These are phyloP conservation scores for Sepiola atlantica DNA, from an alignment of 2,888 invertebrate genomes.

Conservation along the genomic window DNA sequence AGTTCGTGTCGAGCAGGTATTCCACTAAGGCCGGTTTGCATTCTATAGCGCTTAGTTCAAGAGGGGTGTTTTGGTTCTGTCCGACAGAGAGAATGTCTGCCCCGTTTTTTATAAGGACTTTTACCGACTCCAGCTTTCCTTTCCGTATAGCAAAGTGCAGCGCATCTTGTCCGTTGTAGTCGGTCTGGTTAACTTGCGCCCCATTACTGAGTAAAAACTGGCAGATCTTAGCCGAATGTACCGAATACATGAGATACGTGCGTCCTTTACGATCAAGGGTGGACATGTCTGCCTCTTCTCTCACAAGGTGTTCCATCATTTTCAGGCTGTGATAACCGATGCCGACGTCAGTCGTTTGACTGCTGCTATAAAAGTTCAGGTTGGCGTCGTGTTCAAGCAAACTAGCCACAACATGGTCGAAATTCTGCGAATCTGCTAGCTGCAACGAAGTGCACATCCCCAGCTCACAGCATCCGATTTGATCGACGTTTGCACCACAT, in stretches of 20 bases:
- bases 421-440: neutral
- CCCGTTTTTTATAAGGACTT: neutral
- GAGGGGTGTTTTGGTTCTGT: neutral
- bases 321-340: neutral
- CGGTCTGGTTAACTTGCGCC: neutral
- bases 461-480: neutral
- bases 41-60: neutral
- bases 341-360: neutral
- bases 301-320: neutral
- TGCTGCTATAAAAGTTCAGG: neutral
- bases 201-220: neutral
- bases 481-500: neutral
- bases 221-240: neutral
- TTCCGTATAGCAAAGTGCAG: neutral
- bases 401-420: neutral
- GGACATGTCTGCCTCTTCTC: neutral
- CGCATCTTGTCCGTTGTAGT: conserved; percentile 22
- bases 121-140: neutral
- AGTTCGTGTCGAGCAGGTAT: neutral
- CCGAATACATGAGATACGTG: neutral
- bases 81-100: neutral
- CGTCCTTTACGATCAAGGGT: neutral
- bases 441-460: neutral
- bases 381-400: neutral
- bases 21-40: neutral